Conservation (phyloP, 2,888 invertebrate species). For the Seladonia tumulorum region DNA sequence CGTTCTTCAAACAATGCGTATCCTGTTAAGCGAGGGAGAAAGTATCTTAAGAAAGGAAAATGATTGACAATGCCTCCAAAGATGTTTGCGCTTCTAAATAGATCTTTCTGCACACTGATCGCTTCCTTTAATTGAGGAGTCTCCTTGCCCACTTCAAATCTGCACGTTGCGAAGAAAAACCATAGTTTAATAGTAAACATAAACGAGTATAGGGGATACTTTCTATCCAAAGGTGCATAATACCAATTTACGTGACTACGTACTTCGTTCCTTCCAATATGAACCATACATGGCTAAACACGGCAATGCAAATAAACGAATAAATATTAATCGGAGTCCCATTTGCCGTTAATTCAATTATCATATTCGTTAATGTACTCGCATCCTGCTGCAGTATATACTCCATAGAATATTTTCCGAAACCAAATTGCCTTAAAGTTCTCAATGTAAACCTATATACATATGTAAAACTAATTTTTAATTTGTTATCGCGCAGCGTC, state of each 20-base stretch:
- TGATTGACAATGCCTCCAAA: conserved; percentile 89
- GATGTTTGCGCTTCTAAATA: conserved; percentile 87
- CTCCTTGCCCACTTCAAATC: conserved; percentile 85
- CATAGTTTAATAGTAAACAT: not conserved
- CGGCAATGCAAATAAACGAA: conserved; percentile 83
- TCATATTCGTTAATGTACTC: conserved; percentile 84
- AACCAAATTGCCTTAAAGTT: conserved; percentile 88
- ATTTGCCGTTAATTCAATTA: conserved; percentile 81
- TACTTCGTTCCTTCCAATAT: conserved; percentile 88
- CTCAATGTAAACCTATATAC: conserved; percentile 87
- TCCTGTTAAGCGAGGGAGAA: conserved; percentile 88
- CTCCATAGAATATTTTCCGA: conserved; percentile 88
- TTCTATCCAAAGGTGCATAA: not conserved
- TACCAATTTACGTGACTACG: not conserved
- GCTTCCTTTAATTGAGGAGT: conserved; percentile 86
- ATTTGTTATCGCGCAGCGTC: too few species aligned
- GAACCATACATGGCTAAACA: conserved; percentile 89
- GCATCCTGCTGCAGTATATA: conserved; percentile 87
- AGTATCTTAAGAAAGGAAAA: conserved; percentile 88
- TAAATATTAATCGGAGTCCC: conserved; percentile 82
- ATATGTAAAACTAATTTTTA: not conserved
- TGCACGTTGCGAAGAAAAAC: conserved; percentile 44
- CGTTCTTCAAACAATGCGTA: conserved; percentile 86
- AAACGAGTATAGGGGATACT: not conserved
- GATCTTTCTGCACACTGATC: conserved; percentile 86